A percentile compares a stretch with the other conserved stretches of the same genome.
These are phyloP conservation scores for Plectus sambesii DNA, from an alignment of 1,140 invertebrate genomes.

Conservation along the genomic window DNA sequence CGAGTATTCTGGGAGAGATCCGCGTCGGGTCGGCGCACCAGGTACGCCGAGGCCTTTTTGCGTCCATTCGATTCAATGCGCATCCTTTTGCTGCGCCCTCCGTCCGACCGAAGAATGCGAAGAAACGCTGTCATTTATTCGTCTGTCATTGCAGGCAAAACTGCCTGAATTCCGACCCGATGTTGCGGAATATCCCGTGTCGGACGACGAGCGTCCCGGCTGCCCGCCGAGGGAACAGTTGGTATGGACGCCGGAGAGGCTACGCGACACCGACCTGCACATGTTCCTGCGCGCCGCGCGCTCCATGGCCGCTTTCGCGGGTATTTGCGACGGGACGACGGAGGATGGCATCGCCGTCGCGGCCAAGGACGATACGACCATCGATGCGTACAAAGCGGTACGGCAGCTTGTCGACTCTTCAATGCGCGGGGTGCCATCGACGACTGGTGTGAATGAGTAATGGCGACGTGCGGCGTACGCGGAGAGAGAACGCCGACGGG, in stretches of 20 bases:
- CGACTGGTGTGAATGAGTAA: neutral
- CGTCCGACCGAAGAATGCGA: no score
- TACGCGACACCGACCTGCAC: slow-evolving; percentile 80
- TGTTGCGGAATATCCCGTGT: no score
- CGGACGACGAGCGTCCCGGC: no score
- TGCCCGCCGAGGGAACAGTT: slow-evolving; percentile 69
- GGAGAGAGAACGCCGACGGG: no score
- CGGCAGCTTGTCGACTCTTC: no score
- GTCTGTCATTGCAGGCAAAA: no score
- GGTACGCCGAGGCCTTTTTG: slow-evolving; percentile 51
- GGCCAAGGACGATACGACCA: slow-evolving; percentile 88
- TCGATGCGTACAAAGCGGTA: slow-evolving; percentile 85
- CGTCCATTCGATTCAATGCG: no score
- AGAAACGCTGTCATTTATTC: no score
- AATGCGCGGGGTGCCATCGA: slow-evolving; percentile 4
- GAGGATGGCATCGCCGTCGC: slow-evolving; percentile 92
- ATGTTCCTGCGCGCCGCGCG: slow-evolving; percentile 92
- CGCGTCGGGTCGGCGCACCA: slow-evolving; percentile 84
- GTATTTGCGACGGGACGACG: slow-evolving; percentile 92
- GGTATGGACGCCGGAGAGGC: slow-evolving; percentile 71
- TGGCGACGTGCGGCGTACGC: neutral
- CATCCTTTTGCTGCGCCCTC: no score
- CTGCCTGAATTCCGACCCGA: no score
- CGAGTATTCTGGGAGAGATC: slow-evolving; percentile 80
- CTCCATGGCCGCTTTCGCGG: slow-evolving; percentile 66